Evolutionary conservation across 2,888 invertebrate genomes (phyloP), one percentile per base, ranked within the genome.

Genomic region (Achlya flavicornis): DNA sequence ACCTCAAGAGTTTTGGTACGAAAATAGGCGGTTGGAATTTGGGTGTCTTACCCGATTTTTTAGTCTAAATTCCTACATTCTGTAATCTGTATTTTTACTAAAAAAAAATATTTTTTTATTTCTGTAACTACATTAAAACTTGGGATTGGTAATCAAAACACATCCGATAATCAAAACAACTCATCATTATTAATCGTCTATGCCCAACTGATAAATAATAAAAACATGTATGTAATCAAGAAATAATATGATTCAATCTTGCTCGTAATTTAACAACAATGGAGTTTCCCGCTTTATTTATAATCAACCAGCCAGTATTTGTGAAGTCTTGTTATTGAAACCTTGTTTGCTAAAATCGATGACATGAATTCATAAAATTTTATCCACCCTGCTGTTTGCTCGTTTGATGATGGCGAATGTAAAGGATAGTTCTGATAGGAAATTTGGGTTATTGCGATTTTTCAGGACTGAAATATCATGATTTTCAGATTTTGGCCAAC

Each of bases 291-390:
- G 62, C 63, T 71, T 77, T 78, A 79, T 80, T 78, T 77, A 81
- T 73, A 70, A 73, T 65, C 60, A 38, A 48, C 64, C 61, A 57
- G 67, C 67, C 67, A 74, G 68, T 71, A 73, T 75, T 78, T 77
- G 71, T 77, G 72, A 76, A 73, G 68, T 71, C 66, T 69, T 67
- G 64, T 78, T 77, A 79, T 77, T 76, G 72, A 76, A 79, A 78
- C 76, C 74, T 78, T 73, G 69, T 74, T 63, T 69, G 71, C 69
- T 61, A 66, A 64, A 62, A 32, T 53, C 63, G 70, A 74, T 80
- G 79, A 81, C 76, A 79, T 78, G 78, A 74, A 74, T 80, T 64
- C 67, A 72, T 72, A 66, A 63, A 70, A 1, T 41, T 16, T 59
- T 41, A 41, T 19, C 41, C 41, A 41, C 14, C 19, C 38, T 19